Base-by-base conservation (phyloP, 2,888 invertebrate species). In the Yponomeuta cagnagella region DNA sequence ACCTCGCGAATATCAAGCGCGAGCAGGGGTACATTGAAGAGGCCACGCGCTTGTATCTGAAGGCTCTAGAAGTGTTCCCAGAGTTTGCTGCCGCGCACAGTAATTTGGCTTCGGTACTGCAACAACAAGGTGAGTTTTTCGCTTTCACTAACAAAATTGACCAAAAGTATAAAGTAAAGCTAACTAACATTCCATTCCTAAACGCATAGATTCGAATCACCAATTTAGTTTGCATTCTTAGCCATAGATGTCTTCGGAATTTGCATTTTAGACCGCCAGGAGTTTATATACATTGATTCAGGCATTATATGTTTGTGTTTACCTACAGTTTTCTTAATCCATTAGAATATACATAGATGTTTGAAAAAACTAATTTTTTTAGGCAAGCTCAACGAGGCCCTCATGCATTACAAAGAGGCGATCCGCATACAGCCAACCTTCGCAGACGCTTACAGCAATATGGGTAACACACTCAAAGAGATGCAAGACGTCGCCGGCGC, bases 1-100 rank as follows among this genome's bases (percentile, higher is more conserved):
- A 99, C 91, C 91, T 97, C 82, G 99, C 99, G 71, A 99, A 99
- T 88, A 99, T 99, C 83, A 99, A 99, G 91, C 94, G 99, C 37
- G 99, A 99, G 86, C 99, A 99, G 87, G 99, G 99, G 37, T 97
- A 95, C 85, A 98, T 99, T 76, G 99, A 99, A 88, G 99, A 99
- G 85, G 99, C 99, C 0, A 99, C 99, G 1, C 93, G 97, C 33
- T 93, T 99, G 10, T 99, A 99, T 88, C 90, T 98, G 73, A 98
- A 99, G 85, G 97, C 97, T 12, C 88, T 97, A 73, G 97, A 97
- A 91, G 97, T 99, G 23, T 99, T 99, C 89, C 99, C 99, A 0
- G 99, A 99, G 89, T 99, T 99, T 86, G 99, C 99, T 0, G 99
- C 99, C 0, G 99, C 99, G 48, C 99, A 99, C 88, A 99, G 98